Conservation (phyloP, 2,113 vertebrate species). For the Nyctibius bracteatus region DNA sequence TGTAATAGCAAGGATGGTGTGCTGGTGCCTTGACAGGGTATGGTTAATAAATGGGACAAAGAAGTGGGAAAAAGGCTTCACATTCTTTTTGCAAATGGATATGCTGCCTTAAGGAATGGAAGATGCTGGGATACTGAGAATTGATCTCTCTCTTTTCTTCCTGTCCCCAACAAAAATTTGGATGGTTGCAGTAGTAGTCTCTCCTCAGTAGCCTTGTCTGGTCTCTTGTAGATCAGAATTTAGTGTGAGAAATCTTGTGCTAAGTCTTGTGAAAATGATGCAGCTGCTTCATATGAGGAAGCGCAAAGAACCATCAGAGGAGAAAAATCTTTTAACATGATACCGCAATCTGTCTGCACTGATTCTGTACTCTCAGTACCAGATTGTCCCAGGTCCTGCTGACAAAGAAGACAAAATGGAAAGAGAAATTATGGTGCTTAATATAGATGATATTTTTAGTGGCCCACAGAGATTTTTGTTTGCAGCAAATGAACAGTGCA, state of each 20-base stretch:
- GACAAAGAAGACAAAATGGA: not conserved
- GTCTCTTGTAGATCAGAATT: not conserved
- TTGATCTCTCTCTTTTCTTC: not conserved
- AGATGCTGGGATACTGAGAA: not conserved
- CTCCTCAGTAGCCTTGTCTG: not conserved
- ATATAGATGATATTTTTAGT: not conserved
- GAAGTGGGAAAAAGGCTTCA: not conserved
- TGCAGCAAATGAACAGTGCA: not conserved
- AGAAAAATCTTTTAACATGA: not conserved
- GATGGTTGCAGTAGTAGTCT: not conserved
- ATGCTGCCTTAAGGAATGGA: not conserved
- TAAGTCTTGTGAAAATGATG: not conserved
- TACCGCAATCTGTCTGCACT: not conserved
- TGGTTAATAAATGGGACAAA: not conserved
- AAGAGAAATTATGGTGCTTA: not conserved
- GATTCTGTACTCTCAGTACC: not conserved
- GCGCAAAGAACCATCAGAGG: not conserved
- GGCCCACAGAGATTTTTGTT: not conserved
- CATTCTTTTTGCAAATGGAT: not conserved
- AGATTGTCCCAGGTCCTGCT: not conserved
- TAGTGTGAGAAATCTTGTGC: not conserved
- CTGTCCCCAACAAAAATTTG: not conserved
- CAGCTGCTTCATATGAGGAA: slow-evolving; percentile 12
- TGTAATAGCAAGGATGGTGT: not conserved
- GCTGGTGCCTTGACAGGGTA: not conserved